These are phyloP conservation scores for Lucifuga dentata DNA, from an alignment of 2,113 vertebrate genomes.

Conservation along the genomic window DNA sequence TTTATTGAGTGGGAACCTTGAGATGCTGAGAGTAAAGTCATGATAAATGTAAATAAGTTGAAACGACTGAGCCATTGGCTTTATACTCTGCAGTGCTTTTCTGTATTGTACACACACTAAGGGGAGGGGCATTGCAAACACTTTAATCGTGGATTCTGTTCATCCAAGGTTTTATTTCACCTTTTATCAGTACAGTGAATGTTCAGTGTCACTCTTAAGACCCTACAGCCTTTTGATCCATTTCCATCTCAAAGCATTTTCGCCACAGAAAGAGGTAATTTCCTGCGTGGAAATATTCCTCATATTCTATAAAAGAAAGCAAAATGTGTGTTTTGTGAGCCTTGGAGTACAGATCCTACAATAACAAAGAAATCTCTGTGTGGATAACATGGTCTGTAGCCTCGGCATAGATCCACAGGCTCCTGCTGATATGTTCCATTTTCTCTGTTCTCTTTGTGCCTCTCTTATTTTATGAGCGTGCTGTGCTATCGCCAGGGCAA, in stretches of 20 bases:
- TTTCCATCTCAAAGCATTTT: slow-evolving; percentile 43
- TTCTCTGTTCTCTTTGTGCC: slow-evolving; percentile 71
- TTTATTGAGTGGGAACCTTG: too few relatives aligned
- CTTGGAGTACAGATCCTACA: slow-evolving; percentile 41
- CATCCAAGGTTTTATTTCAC: slow-evolving; percentile 5
- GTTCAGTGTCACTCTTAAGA: slow-evolving; percentile 15
- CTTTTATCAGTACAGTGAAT: slow-evolving; percentile 30
- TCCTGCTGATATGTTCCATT: slow-evolving; percentile 73
- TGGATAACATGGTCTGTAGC: slow-evolving; percentile 60
- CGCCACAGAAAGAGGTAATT: slow-evolving; percentile 38
- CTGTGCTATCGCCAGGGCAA: slow-evolving; percentile 69
- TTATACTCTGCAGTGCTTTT: slow-evolving; percentile 1
- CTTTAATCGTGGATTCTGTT: slow-evolving; percentile 21
- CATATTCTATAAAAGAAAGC: slow-evolving; percentile 37
- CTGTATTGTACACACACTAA: slow-evolving; percentile 1
- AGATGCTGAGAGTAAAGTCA: background rate
- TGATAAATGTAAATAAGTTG: slow-evolving; percentile 2
- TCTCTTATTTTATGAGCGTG: slow-evolving; percentile 70
- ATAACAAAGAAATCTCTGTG: slow-evolving; percentile 53
- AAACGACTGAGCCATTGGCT: slow-evolving; percentile 32
- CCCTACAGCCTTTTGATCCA: slow-evolving; percentile 31
- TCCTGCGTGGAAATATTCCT: slow-evolving; percentile 47
- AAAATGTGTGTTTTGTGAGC: slow-evolving; percentile 51
- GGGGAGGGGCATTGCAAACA: too few relatives aligned
- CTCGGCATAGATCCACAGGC: slow-evolving; percentile 62